Conservation (phyloP, 2,797 vertebrate genomes). For the Falco naumanni region DNA sequence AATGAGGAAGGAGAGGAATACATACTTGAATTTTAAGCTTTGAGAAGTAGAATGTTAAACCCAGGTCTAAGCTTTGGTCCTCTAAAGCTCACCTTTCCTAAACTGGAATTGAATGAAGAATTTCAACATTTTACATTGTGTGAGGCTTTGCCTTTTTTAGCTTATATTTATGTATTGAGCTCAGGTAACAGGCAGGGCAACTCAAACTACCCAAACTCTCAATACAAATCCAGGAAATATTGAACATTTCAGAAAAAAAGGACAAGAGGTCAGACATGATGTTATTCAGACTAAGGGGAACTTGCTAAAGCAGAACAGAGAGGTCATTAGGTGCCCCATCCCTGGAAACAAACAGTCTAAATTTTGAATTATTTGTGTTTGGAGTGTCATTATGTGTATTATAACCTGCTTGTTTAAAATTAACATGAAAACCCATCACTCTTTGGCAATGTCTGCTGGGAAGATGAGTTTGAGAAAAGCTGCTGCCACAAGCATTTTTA, state of each 20-base stretch:
- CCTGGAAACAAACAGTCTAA: background rate
- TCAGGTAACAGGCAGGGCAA: background rate
- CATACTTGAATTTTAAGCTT: background rate
- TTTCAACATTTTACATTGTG: background rate
- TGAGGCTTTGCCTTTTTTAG: background rate
- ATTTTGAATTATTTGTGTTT: background rate
- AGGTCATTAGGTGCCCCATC: background rate
- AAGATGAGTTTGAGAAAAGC: background rate
- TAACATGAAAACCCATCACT: background rate
- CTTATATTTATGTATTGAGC: background rate
- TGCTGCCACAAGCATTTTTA: background rate
- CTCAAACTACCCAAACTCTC: background rate
- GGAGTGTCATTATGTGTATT: background rate
- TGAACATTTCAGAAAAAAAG: background rate
- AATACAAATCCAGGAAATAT: background rate
- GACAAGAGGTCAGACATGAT: background rate
- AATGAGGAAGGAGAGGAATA: background rate
- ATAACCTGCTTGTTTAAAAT: background rate
- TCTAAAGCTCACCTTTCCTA: background rate
- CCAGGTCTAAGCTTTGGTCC: background rate
- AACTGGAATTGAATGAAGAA: background rate
- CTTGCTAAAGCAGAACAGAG: background rate
- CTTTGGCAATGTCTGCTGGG: background rate
- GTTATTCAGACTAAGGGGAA: background rate
- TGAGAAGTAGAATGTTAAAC: background rate